Evolutionary conservation across 2,888 invertebrate genomes (phyloP).

Genomic region (Emmelina monodactyla): DNA sequence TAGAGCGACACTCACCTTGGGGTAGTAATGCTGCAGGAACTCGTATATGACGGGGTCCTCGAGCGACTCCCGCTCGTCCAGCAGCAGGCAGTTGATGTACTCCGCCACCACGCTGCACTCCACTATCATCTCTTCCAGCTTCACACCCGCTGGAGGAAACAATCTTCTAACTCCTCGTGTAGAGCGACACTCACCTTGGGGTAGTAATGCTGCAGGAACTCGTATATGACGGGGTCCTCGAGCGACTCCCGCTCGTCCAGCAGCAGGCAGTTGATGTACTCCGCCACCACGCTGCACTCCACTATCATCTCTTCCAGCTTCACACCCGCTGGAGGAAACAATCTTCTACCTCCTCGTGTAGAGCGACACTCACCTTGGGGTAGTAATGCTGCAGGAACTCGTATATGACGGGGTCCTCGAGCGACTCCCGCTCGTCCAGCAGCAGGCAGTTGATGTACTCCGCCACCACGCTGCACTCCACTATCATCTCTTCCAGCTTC

Average conservation of each 20-base stretch:
- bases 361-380: constrained; percentile 78
- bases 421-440: constrained; percentile 84
- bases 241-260: constrained; percentile 87
- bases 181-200: constrained; percentile 80
- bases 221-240: constrained; percentile 83
- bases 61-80: constrained; percentile 87
- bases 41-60: constrained; percentile 86
- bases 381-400: constrained; percentile 90
- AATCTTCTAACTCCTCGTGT: no score
- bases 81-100: constrained; percentile 87
- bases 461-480: constrained; percentile 82
- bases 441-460: constrained; percentile 92
- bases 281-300: constrained; percentile 83
- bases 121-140: constrained; percentile 81
- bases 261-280: constrained; percentile 90
- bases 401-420: constrained; percentile 85
- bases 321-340: no score
- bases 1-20: constrained; percentile 78
- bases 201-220: constrained; percentile 88
- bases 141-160: constrained; percentile 81
- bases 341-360: no score
- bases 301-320: constrained; percentile 84
- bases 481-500: constrained; percentile 51
- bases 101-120: constrained; percentile 86
- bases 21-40: constrained; percentile 88